Conservation (phyloP, 2,888 invertebrate genomes). For the Trichopria drosophilae region DNA sequence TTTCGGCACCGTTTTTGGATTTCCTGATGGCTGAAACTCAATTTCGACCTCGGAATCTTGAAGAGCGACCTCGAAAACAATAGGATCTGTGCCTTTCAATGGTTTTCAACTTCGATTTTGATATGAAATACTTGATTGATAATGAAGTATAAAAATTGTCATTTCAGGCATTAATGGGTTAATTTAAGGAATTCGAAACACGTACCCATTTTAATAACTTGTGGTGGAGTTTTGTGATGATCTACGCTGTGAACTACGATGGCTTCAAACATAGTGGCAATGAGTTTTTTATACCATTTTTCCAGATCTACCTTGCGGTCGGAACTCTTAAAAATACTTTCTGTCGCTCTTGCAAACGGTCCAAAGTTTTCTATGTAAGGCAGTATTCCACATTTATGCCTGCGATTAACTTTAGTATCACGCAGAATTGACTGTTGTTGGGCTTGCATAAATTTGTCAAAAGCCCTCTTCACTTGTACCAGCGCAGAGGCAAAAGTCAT, state of each 20-base stretch:
- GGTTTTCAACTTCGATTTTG: too few species aligned
- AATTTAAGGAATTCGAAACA: constrained; percentile 3
- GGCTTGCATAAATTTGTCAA: constrained; percentile 87
- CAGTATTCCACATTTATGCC: constrained; percentile 85
- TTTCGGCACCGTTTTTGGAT: too few species aligned
- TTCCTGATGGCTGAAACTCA: too few species aligned
- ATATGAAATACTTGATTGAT: too few species aligned
- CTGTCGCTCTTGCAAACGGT: constrained; percentile 81
- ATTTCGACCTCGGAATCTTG: too few species aligned
- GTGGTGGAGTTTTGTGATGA: constrained; percentile 88
- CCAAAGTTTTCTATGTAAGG: constrained; percentile 89
- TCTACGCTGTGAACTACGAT: constrained; percentile 78
- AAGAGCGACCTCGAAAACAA: too few species aligned
- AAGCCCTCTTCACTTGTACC: constrained; percentile 85
- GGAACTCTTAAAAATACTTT: constrained; percentile 83
- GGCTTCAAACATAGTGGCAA: constrained; percentile 82
- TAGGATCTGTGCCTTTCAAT: not conserved
- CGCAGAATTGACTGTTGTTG: constrained; percentile 76
- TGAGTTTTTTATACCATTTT: constrained; percentile 83
- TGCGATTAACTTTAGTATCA: constrained; percentile 74
- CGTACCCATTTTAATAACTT: constrained; percentile 86
- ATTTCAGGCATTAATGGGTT: too few species aligned
- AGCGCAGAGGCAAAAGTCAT: constrained; percentile 85
- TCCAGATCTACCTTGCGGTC: constrained; percentile 88
- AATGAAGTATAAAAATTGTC: too few species aligned